Evolutionary conservation across 2,888 invertebrate species (phyloP).

Genomic region (Folsomia manolachei): DNA sequence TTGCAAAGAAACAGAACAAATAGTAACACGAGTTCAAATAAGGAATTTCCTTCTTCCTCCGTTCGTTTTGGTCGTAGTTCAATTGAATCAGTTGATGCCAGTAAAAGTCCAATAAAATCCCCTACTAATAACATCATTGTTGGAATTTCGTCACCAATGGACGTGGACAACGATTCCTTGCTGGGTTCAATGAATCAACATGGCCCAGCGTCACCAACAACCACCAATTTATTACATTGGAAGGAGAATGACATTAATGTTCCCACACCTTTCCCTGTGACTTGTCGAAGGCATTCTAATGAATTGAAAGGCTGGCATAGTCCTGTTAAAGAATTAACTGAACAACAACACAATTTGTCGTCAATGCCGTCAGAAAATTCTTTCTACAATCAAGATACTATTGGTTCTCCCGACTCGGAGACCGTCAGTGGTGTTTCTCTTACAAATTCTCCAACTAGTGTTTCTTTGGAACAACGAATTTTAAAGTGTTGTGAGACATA

Average conservation of each 20-base stretch:
- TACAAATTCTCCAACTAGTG: constrained; percentile 54
- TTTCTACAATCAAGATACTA: not conserved
- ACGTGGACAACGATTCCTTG: constrained; percentile 36
- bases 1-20: constrained; percentile 51
- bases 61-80: constrained; percentile 30
- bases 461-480: constrained; percentile 83
- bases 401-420: constrained; percentile 64
- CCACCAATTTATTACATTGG: constrained; percentile 3
- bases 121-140: no score
- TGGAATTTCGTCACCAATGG: constrained; percentile 7
- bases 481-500: constrained; percentile 89
- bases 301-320: not conserved
- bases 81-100: constrained; percentile 32
- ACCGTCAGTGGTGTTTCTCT: constrained; percentile 64
- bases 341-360: not conserved
- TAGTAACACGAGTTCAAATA: constrained; percentile 22
- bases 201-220: constrained; percentile 46
- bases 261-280: not conserved
- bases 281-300: no score
- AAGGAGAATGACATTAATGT: constrained; percentile 11
- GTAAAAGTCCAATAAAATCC: constrained; percentile 40
- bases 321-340: not conserved
- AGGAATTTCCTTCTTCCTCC: constrained; percentile 22
- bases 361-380: not conserved
- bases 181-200: constrained; percentile 46